Evolutionary conservation across 2,888 invertebrate species (phyloP).

Genomic region (Spisula subtruncata): DNA sequence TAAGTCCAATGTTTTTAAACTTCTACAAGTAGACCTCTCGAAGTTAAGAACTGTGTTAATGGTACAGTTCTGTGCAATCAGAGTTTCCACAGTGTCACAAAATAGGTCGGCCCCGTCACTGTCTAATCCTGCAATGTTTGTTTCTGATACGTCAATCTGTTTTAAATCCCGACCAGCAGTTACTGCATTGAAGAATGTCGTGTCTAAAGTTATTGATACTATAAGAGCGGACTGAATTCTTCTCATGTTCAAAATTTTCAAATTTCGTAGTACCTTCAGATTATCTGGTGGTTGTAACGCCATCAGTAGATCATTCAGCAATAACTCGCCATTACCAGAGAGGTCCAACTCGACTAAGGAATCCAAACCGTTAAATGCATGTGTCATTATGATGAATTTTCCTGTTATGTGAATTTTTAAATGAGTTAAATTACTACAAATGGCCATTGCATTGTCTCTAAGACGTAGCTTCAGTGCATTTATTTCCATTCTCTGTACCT

Average conservation of each 20-base stretch:
- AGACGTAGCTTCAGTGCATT: neutral
- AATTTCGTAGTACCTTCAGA: neutral
- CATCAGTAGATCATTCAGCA: neutral
- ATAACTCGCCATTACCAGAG: neutral
- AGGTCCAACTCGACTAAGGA: neutral
- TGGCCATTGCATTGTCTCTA: neutral
- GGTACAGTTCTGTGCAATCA: neutral
- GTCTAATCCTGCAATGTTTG: neutral
- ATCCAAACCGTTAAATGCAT: neutral
- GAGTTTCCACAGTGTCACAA: neutral
- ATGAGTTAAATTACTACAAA: neutral
- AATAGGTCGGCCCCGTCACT: neutral
- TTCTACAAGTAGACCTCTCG: neutral
- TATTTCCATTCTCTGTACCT: constrained; percentile 17
- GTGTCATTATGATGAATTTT: neutral
- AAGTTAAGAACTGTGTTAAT: neutral
- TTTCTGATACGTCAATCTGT: neutral
- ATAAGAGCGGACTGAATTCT: neutral
- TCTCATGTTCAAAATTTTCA: neutral
- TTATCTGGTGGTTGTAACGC: neutral
- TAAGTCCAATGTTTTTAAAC: constrained; percentile 36
- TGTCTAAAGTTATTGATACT: neutral
- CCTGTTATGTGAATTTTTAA: neutral
- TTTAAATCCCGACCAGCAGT: neutral
- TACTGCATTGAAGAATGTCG: neutral